Evolutionary conservation across 2,888 invertebrate species (phyloP), one percentile per base, ranked within the genome.

Genomic region (Chromoteleia sp.): DNA sequence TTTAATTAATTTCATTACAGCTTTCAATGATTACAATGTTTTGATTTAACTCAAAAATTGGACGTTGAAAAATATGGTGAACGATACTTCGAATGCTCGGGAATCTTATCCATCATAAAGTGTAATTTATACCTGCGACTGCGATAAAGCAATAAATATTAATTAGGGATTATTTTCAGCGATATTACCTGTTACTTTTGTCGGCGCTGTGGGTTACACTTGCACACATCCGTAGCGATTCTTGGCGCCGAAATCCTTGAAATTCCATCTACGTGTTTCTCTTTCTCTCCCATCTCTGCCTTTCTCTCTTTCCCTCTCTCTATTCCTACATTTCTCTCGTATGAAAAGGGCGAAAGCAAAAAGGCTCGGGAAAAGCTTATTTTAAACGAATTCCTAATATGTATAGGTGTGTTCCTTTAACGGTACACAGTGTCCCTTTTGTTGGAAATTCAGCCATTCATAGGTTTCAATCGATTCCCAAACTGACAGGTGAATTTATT

Each of bases 401-500:
- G 67, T 56, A 70, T 75, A 58, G 39, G 30, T n/a, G n/a, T n/a
- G 43, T 12, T 50, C 50, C 70, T 61, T 68, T 68, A 56, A 71
- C 36, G 45, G 68, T 61, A 50, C 36, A n/a, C n/a, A n/a, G n/a
- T n/a, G 25, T 30, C 29, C 36, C 52, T 52, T 75, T 75, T 63
- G 63, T 77, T 52, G 63, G 15, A n/a, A 8, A 41, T 61, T 15
- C 45, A 50, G 14, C 45, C 39, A 68, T 61, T 68, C 56, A 76
- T 45, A 48, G 68, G 43, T 70, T 43, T 41, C 61, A 63, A 73
- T 82, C 61, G 67, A 54, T 79, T 65, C 19, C 17, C 45, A 29
- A 52, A 71, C 36, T 77, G 68, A 41, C 82, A 82, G 74, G 77
- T 78, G 82, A 68, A 74, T 77, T 71, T 73, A 63, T 67, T 54